phyloP scores from a whole-genome alignment of 2,113 vertebrate species.

The Upupa epops region DNA sequence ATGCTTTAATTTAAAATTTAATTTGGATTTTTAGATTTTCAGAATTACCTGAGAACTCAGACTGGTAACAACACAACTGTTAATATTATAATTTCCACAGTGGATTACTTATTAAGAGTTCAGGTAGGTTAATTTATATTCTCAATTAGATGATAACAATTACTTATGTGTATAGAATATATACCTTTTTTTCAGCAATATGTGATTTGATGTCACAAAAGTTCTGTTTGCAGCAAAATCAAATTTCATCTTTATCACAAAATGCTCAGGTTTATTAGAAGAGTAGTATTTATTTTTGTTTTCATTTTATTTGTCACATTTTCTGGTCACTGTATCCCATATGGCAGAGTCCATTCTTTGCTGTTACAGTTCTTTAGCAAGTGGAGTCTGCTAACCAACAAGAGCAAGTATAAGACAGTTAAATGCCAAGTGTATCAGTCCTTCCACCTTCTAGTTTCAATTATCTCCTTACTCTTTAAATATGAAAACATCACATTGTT shows the following conservation, averaged over 20 bases:
- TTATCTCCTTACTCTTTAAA: neutral
- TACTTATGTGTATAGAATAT: neutral
- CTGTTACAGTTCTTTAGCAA: neutral
- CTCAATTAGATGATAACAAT: neutral
- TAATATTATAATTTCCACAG: slow-evolving; percentile 97
- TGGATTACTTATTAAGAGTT: slow-evolving; percentile 94
- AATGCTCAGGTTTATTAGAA: neutral
- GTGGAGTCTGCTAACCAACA: no score
- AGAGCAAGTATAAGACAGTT: neutral
- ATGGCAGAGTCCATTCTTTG: neutral
- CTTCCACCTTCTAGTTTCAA: neutral
- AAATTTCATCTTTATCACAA: neutral
- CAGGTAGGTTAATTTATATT: slow-evolving; percentile 76
- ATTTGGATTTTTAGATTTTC: slow-evolving; percentile 84
- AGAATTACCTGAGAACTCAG: slow-evolving; percentile 96
- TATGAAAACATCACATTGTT: neutral
- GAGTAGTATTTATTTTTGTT: neutral
- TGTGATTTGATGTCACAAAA: neutral
- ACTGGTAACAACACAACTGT: slow-evolving; percentile 97
- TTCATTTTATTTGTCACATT: neutral
- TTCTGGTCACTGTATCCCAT: neutral
- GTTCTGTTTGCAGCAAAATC: neutral
- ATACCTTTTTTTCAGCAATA: neutral
- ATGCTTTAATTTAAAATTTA: neutral
- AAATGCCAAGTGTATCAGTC: accelerated